Evolutionary conservation across 2,888 invertebrate genomes (phyloP), one percentile per base, ranked within the genome.

Genomic region (Bedellia somnulentella): DNA sequence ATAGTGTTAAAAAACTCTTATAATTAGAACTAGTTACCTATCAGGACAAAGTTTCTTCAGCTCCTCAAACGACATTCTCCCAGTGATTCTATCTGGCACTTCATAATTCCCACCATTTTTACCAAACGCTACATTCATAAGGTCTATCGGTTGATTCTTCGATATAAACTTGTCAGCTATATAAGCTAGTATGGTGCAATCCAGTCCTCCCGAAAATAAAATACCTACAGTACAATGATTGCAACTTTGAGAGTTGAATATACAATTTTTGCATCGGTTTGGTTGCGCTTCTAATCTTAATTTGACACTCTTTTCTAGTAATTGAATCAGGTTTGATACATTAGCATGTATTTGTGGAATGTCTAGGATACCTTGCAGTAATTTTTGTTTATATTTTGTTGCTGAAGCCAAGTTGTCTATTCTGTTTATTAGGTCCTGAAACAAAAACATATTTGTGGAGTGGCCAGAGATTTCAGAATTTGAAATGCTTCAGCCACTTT

Each of bases 151-250:
- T 48, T 88, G 85, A 29, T 75, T 49, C 34, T 47, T 45, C 1
- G 81, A 66, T 11, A 88, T 62, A 61, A 78, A 86, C 67, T 82
- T 81, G 52, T 93, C 80, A 5, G 89, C 86, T 27, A 96, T 51
- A 27, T 85, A 75, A 15, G 97, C 89, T 40, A 99, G 61, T 42
- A 97, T 82, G n/a, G 94, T 85, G 35, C 96, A 97, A 64, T 99
- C 99, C 22, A 99, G 78, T 10, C 97, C 97, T 23, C 98, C 99
- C 37, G 98, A 98, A 75, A 97, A 98, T 40, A 96, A 71, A 33
- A 99, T 73, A 24, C 87, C 91, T 17, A 91, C 68, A 50, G 85
- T 83, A 15, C 85, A 73, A 61, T 87, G 86, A 25, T 41, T 39
- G 44, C 86, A 86, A 3, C 24, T 15, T 14, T 22, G 27, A 14